Evolutionary conservation across 2,113 vertebrate species (phyloP), one percentile per base, ranked within the genome.

Genomic region (Dromas ardeola): DNA sequence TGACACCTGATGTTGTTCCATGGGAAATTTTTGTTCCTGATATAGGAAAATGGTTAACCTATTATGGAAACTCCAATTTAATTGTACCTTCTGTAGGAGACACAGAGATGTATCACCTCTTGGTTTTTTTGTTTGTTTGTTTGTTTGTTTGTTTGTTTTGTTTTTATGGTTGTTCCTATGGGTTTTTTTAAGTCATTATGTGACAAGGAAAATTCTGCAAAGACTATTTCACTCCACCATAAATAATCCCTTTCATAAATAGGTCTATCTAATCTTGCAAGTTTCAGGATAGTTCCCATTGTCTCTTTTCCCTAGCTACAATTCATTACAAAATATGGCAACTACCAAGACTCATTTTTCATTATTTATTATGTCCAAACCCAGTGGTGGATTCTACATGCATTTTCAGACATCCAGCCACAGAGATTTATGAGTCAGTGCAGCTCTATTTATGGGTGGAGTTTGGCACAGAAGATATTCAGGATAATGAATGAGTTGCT

Each of bases 381-480:
- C 29, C 53, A 80, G 70, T 91, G 73, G 90, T 89, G 69, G 70
- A 93, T 96, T 94, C 80, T 86, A 79, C 56, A 81, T 56, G 47
- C 38, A 40, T 93, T 94, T 96, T 88, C 34, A 93, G 62, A 49
- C 53, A 53, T 67, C 32, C 32, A 94, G 88, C 50, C 61, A 74
- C 77, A 73, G 95, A 96, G 91, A 96, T 97, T 96, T 97, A 97
- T 96, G 96, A 97, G 95, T 58, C 72, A 67, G 79, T 83, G 56
- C 26, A 95, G n/a, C 14, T 85, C 81, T 97, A n/a, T 96, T 96
- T 97, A 91, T 94, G 93, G 89, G 94, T 94, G 95, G 94, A 94
- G 93, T 93, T 95, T 92, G 81, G 67, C 73, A 94, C 30, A 72
- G 32, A 94, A 95, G 91, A 81, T 86, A 88, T 66, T 90, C 87